Evolutionary conservation across 1,140 invertebrate species (phyloP), one percentile per base, ranked within the genome.

Genomic region (Pseudomyrmex pallidus): DNA sequence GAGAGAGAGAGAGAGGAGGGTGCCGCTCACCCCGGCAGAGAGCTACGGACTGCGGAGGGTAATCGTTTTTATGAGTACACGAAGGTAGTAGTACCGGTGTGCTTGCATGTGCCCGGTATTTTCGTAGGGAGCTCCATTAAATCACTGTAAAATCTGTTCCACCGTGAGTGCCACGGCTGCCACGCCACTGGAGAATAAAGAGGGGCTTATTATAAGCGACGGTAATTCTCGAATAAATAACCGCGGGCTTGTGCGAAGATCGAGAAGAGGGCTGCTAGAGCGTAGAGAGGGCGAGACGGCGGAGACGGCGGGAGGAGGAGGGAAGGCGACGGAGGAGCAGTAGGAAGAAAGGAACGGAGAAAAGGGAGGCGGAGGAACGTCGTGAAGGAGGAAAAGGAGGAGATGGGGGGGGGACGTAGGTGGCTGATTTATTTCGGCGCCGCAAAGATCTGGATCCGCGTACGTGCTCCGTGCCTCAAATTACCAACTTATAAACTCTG

Each of bases 151-250:
- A 93, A 94, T 94, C 93, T 94, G 92, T 94, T 94, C 92, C 90
- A 87, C 88, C 88, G 89, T 88, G 90, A 86, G 85, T 78, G 84
- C 84, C 87, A 84, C 70, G 87, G 85, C 87, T 90, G 88, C 86
- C 86, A 90, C 84, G 87, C 84, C 89, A 89, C 82, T 76, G 90
- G 90, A 91, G 93, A 94, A 94, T 93, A 94, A 94, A 94, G 93
- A 93, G 93, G 92, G 90, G 93, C 93, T 94, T 94, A 94, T 94
- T 92, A 94, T 94, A 94, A 94, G 93, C 93, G 93, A 92, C 93
- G 90, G 92, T 94, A 94, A 94, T 94, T 94, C 93, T 92, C 92
- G 91, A 94, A 94, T 94, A 94, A 94, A 94, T 94, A 94, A 94
- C 93, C 89, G 92, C 88, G 90, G 84, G 86, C 89, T 89, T 89